Evolutionary conservation across 2,888 invertebrate genomes (phyloP).

Genomic region (Phragmatobia fuliginosa): DNA sequence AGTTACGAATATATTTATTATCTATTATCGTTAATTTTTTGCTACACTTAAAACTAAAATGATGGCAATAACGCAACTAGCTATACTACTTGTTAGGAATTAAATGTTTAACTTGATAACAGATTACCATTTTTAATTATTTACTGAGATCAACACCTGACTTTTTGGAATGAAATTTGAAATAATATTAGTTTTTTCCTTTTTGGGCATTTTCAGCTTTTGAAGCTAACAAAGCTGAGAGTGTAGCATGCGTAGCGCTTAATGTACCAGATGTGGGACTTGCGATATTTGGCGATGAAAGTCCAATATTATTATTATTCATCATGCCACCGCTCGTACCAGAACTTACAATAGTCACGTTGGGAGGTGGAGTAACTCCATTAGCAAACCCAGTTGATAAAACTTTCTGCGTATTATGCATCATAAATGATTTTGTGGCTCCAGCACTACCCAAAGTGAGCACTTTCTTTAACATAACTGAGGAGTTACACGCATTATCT

Average conservation of each 20-base stretch:
- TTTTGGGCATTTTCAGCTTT: constrained; percentile 52
- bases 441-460: constrained; percentile 81
- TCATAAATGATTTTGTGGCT: constrained; percentile 81
- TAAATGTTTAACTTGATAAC: constrained; percentile 7
- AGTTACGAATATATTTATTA: background rate
- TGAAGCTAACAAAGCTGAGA: constrained; percentile 79
- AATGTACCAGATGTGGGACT: constrained; percentile 76
- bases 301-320: constrained; percentile 62
- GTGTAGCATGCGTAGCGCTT: constrained; percentile 82
- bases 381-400: constrained; percentile 80
- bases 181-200: constrained; percentile 45
- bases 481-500: constrained; percentile 83
- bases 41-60: background rate
- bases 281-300: constrained; percentile 64
- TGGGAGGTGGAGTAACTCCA: constrained; percentile 78
- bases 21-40: background rate
- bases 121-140: constrained; percentile 14
- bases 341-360: constrained; percentile 82
- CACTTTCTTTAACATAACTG: constrained; percentile 84
- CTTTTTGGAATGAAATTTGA: constrained; percentile 38
- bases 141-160: constrained; percentile 45
- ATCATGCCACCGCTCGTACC: constrained; percentile 70
- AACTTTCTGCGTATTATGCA: constrained; percentile 84
- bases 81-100: background rate
- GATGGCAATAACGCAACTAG: background rate